Evolutionary conservation across 2,113 vertebrate genomes (phyloP).

Genomic region (Glareola pratincola): DNA sequence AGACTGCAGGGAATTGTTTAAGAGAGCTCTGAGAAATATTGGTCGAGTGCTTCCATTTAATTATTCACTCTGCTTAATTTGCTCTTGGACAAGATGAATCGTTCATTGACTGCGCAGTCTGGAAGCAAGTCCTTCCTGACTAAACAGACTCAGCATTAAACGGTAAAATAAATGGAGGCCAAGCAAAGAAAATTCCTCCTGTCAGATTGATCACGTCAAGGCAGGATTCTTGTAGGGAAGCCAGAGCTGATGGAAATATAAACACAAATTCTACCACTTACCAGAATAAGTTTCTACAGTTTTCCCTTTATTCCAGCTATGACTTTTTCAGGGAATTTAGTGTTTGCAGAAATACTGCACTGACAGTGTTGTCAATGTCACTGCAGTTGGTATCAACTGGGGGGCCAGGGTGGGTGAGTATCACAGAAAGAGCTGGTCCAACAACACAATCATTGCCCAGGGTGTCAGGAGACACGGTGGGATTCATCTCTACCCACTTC

Average conservation of each 20-base stretch:
- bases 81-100: conserved; percentile 61
- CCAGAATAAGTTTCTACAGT: background rate
- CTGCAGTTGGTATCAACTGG: background rate
- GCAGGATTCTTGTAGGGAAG: background rate
- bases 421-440: background rate
- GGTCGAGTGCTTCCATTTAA: conserved; percentile 59
- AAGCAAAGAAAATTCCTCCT: conserved; percentile 29
- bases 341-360: background rate
- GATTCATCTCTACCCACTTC: background rate
- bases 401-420: background rate
- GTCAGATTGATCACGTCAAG: conserved; percentile 21
- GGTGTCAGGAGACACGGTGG: background rate
- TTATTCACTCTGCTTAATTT: conserved; percentile 68
- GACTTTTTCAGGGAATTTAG: background rate
- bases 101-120: conserved; percentile 34
- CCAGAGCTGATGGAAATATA: conserved; percentile 30
- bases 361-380: background rate
- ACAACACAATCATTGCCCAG: fast-evolving
- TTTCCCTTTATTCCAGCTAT: background rate
- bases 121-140: conserved; percentile 53
- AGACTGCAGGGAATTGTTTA: conserved; percentile 42
- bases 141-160: conserved; percentile 46
- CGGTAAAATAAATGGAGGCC: conserved; percentile 47
- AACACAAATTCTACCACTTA: background rate
- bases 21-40: conserved; percentile 49